Base-by-base conservation (phyloP, 2,888 invertebrate genomes). In the Heliothis peltigera region DNA sequence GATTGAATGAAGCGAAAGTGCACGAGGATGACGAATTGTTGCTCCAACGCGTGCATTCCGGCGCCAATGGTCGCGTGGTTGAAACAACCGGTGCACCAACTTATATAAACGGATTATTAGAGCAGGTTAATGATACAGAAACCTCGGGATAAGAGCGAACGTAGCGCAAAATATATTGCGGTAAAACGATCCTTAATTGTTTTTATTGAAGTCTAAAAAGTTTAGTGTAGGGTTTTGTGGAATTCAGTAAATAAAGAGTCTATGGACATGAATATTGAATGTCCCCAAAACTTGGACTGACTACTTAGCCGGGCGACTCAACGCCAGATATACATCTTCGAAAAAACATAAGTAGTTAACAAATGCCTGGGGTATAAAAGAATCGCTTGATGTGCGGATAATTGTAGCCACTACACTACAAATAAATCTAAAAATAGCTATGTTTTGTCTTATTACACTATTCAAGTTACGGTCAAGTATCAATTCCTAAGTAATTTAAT, bases 1-100 rank as follows among this genome's bases (percentile, higher is more conserved):
- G 5, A 70, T 76, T 22, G 42, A 56, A 56, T 44, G 49, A 52
- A 65, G 60, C 66, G 73, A 73, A 73, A 77, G 67, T 77, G 48
- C 49, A 49, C 19, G 52, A 64, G 56, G 46, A 64, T 65, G 51
- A 58, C 58, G 43, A 61, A 60, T 68, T 52, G 43, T 75, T 72
- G 44, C 54, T 56, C 35, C 60, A 71, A 71, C 54, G 52, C 32
- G 17, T 53, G 55, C 77, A 65, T 72, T 65, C 66, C 59, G 47
- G 17, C 46, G 51, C 17, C 32, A 25, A 19, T 44, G 22, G 42
- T 49, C 43, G 64, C 35, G 22, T 60, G 19, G 42, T 52, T 32
- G n/a, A 18, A 63, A 42, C 49, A 46, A 63, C 58, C 47, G 42
- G 35, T 53, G 48, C 25, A 7, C 44, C 12, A 12, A 52, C 25